A percentile compares a stretch with the other conserved stretches of the same genome.
These are phyloP conservation scores for Atethmia centrago DNA, from an alignment of 2,888 invertebrate genomes.

Conservation along the genomic window DNA sequence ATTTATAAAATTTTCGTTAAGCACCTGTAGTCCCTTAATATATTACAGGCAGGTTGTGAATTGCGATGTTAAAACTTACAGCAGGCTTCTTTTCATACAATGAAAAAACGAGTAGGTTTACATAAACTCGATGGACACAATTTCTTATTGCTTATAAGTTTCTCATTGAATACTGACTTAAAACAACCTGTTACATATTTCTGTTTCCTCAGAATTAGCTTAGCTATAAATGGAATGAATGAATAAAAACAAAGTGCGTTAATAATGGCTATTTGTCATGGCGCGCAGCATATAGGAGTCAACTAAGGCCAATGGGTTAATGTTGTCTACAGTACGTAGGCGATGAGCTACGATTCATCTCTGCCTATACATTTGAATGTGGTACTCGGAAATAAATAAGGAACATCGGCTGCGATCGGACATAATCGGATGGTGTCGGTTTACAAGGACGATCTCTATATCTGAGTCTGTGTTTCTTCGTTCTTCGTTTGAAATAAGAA, in stretches of 20 bases:
- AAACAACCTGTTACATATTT: conserved; percentile 22
- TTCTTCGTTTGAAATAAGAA: background rate
- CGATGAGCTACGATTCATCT: conserved; percentile 50
- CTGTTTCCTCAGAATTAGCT: conserved; percentile 2
- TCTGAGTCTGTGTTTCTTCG: background rate
- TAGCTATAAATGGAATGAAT: conserved; percentile 26
- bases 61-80: background rate
- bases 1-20: too few relatives aligned
- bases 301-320: conserved; percentile 59
- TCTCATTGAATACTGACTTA: conserved; percentile 9
- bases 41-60: background rate
- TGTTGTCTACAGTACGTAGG: conserved; percentile 43
- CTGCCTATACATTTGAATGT: conserved; percentile 31
- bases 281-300: conserved; percentile 42
- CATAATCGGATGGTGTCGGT: conserved; percentile 16
- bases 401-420: conserved; percentile 8
- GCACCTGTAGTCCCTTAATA: too few relatives aligned
- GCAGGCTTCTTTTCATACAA: background rate
- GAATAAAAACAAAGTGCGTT: conserved; percentile 39
- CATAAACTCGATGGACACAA: background rate
- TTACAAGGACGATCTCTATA: conserved; percentile 1
- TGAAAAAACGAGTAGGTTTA: background rate
- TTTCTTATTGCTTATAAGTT: background rate
- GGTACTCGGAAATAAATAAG: conserved; percentile 31
- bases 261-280: conserved; percentile 42